Evolutionary conservation across 2,797 vertebrate genomes (phyloP).

Genomic region (Darevskia nairensis): DNA sequence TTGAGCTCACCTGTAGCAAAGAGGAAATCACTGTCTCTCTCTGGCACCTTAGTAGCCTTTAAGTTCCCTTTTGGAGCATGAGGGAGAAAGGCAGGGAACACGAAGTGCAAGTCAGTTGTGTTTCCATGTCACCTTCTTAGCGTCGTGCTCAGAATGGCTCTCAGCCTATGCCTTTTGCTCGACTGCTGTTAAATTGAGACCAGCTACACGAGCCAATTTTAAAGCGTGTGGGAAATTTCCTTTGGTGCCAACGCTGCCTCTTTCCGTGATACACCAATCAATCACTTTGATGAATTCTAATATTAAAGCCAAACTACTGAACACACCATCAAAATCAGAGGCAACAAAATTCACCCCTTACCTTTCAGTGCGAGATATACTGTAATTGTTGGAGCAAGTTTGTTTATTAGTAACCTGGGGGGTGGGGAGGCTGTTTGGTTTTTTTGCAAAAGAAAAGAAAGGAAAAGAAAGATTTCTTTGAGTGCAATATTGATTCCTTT

Average conservation of each 20-base stretch:
- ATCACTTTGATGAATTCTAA: conserved; percentile 51
- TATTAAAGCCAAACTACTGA: conserved; percentile 31
- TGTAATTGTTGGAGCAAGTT: neutral
- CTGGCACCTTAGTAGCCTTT: neutral
- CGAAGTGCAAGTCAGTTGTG: neutral
- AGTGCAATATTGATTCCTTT: conserved; percentile 20
- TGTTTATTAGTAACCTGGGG: conserved; percentile 3
- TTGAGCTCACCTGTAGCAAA: neutral
- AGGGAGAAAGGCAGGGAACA: neutral
- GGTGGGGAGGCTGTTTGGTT: neutral
- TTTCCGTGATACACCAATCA: conserved; percentile 58
- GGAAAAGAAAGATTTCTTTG: neutral
- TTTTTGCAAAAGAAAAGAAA: neutral
- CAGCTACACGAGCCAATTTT: conserved; percentile 44
- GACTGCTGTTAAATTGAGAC: conserved; percentile 50
- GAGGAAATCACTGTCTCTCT: neutral
- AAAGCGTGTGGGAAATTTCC: conserved; percentile 49
- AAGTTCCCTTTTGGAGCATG: neutral
- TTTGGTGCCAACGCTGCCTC: conserved; percentile 52
- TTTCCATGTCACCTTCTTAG: neutral
- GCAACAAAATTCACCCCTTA: neutral
- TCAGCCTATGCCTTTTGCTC: conserved; percentile 16
- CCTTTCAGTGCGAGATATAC: neutral
- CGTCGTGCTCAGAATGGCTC: neutral
- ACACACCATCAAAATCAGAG: neutral